Conservation (phyloP, 2,888 invertebrate genomes). For the Cantharis flavilabris region DNA sequence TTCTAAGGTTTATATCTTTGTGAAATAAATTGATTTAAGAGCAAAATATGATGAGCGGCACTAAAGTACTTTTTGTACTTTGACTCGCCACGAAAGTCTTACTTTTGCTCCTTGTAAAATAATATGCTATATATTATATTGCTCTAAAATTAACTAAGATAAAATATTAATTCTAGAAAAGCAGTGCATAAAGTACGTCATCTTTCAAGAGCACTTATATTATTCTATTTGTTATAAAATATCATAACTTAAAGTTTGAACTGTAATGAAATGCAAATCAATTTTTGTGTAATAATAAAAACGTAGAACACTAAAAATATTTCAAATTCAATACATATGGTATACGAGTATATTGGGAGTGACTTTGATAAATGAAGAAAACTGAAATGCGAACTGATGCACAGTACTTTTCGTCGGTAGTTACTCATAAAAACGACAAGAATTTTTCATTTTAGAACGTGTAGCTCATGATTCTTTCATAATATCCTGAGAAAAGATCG, state of each 20-base stretch:
- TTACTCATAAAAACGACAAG: slow-evolving; percentile 23
- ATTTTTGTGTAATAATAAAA: slow-evolving; percentile 1
- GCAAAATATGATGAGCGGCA: too few species aligned
- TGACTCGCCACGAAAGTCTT: too few species aligned
- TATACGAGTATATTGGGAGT: slow-evolving; percentile 8
- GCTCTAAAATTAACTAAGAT: too few species aligned
- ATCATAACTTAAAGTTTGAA: neutral
- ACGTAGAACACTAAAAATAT: slow-evolving; percentile 16
- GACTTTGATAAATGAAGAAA: slow-evolving; percentile 27
- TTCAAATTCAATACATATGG: slow-evolving; percentile 17
- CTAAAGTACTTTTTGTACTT: too few species aligned
- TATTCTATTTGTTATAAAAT: too few species aligned
- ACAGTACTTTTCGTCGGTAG: slow-evolving; percentile 12
- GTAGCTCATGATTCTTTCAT: slow-evolving; percentile 4
- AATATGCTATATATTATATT: too few species aligned
- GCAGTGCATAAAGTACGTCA: too few species aligned
- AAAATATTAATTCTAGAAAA: too few species aligned
- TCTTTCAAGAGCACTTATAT: too few species aligned
- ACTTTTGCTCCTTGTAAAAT: too few species aligned
- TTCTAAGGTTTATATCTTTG: too few species aligned
- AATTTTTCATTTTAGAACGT: slow-evolving; percentile 23
- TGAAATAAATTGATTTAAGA: too few species aligned
- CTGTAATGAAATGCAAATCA: neutral
- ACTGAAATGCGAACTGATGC: slow-evolving; percentile 12
- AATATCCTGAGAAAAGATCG: slow-evolving; percentile 5